Conservation (phyloP, 2,888 invertebrate species). For the Pristionchus exspectatus region DNA sequence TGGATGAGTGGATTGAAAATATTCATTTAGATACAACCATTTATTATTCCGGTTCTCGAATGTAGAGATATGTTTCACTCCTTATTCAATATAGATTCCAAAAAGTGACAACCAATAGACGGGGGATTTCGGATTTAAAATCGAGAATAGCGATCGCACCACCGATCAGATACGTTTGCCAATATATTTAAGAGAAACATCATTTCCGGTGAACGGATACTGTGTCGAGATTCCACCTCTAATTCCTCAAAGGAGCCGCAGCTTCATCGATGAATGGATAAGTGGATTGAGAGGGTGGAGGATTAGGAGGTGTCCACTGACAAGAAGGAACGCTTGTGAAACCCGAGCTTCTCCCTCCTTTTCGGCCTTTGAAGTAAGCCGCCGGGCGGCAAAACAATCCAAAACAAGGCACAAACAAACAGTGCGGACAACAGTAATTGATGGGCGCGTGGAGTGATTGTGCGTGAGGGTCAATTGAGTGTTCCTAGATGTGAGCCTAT, state of each 20-base stretch:
- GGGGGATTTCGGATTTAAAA: too few relatives aligned
- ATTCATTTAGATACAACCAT: too few relatives aligned
- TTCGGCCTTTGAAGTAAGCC: not conserved
- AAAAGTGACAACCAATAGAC: too few relatives aligned
- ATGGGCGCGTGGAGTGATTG: not conserved
- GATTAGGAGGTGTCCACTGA: slow-evolving; percentile 23
- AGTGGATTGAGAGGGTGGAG: slow-evolving; percentile 24
- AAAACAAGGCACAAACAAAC: slow-evolving; percentile 33
- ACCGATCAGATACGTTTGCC: not conserved
- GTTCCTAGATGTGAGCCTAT: not conserved
- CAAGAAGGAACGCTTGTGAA: not conserved
- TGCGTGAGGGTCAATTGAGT: slow-evolving; percentile 22
- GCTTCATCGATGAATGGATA: slow-evolving; percentile 31
- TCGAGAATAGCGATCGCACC: too few relatives aligned
- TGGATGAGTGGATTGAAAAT: too few relatives aligned
- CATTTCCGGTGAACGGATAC: not conserved
- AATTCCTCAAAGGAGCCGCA: not conserved
- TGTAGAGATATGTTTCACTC: too few relatives aligned
- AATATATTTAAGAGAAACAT: not conserved
- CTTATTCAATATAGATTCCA: too few relatives aligned
- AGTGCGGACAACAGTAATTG: not conserved
- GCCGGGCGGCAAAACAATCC: slow-evolving; percentile 5
- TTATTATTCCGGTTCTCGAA: too few relatives aligned
- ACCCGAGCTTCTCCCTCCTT: not conserved
- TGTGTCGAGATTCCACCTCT: not conserved